These are phyloP conservation scores for Rissa tridactyla DNA, from an alignment of 2,113 vertebrate genomes.

Conservation along the genomic window DNA sequence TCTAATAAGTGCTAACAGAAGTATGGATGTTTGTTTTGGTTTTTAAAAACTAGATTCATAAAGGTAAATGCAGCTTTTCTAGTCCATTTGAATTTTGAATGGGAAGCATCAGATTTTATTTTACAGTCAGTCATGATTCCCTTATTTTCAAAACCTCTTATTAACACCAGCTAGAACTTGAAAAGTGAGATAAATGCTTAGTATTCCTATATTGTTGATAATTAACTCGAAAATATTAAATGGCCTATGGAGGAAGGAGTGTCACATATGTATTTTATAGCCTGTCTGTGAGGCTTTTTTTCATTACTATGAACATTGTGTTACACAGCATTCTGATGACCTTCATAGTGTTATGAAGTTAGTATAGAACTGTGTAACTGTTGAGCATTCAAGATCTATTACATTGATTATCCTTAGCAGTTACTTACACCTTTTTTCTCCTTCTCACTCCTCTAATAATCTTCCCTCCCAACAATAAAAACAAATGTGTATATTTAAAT, in stretches of 20 bases:
- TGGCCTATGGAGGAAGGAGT: background rate
- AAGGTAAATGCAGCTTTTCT: background rate
- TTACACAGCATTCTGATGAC: background rate
- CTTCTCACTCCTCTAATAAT: background rate
- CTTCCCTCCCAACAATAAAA: background rate
- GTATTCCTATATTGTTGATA: background rate
- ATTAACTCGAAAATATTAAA: background rate
- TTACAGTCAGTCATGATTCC: background rate
- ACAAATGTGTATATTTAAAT: background rate
- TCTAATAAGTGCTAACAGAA: background rate
- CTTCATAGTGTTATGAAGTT: background rate
- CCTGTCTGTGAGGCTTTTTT: background rate
- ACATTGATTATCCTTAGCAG: background rate
- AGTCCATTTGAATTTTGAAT: background rate
- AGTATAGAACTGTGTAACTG: background rate
- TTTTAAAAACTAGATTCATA: background rate
- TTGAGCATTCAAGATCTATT: background rate
- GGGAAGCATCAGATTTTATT: background rate
- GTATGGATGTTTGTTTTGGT: background rate
- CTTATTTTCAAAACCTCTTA: background rate
- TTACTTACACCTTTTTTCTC: background rate
- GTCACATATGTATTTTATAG: background rate
- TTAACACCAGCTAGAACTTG: background rate
- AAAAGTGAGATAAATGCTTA: background rate
- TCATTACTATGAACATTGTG: background rate